Evolutionary conservation across 2,113 vertebrate genomes (phyloP).

Genomic region (Myrmophylax atrothorax): DNA sequence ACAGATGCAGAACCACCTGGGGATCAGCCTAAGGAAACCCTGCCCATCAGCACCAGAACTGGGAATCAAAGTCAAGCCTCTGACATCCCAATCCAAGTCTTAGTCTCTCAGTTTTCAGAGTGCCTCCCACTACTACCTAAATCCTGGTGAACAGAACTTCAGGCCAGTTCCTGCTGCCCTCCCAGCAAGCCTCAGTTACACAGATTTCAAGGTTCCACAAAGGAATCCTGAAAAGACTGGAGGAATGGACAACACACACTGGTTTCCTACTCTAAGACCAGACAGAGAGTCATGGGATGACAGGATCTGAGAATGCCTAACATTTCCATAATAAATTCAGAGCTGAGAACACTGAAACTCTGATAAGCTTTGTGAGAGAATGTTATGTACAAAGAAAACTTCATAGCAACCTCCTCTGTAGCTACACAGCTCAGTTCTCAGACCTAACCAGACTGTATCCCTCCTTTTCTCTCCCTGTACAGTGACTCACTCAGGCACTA

Average conservation of each 20-base stretch:
- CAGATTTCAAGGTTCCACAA: rapidly evolving
- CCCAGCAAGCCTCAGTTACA: neutral
- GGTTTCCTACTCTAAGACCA: neutral
- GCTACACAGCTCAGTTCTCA: neutral
- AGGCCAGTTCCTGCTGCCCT: neutral
- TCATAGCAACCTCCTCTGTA: neutral
- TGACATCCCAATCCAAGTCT: neutral
- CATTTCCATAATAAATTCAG: neutral
- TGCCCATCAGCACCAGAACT: neutral
- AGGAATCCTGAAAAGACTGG: neutral
- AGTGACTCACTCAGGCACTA: neutral
- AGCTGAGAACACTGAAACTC: neutral
- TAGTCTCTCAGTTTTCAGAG: neutral
- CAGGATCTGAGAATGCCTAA: neutral
- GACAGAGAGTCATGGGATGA: neutral
- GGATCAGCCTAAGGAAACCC: neutral
- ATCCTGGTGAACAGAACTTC: neutral
- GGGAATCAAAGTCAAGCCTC: neutral
- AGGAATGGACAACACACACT: neutral
- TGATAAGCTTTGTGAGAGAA: neutral
- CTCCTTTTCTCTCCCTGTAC: neutral
- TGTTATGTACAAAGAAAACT: neutral
- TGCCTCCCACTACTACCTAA: neutral
- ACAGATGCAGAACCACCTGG: neutral
- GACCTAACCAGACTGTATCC: neutral